phyloP scores from a whole-genome alignment of 2,797 vertebrate species.

The Sebastes hubbsi region DNA sequence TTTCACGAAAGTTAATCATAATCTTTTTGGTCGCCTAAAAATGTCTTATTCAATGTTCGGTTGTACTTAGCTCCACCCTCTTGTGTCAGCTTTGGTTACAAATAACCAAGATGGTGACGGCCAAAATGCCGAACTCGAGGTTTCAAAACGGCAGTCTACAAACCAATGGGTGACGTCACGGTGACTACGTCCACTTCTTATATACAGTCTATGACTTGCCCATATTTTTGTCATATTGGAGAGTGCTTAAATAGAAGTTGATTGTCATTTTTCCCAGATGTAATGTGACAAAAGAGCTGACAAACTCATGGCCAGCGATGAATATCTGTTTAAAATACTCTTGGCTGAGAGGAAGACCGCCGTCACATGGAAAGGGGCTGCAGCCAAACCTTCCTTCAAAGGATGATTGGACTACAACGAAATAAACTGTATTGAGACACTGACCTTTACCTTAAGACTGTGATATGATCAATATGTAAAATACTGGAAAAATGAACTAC shows the following conservation, averaged over 20 bases:
- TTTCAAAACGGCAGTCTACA: too few relatives aligned
- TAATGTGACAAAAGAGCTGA: neutral
- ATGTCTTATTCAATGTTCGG: too few relatives aligned
- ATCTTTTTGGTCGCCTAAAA: too few relatives aligned
- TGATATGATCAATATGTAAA: neutral
- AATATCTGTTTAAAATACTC: neutral
- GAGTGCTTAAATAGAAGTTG: neutral
- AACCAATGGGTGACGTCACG: rapidly evolving
- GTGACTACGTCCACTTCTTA: too few relatives aligned
- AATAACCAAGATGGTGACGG: too few relatives aligned
- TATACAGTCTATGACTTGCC: too few relatives aligned
- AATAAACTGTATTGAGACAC: neutral
- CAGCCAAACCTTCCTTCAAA: neutral
- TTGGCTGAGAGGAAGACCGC: neutral
- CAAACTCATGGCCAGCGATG: neutral
- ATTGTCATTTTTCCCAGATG: neutral
- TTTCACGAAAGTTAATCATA: too few relatives aligned
- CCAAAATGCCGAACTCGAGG: too few relatives aligned
- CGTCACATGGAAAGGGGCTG: neutral
- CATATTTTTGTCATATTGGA: neutral
- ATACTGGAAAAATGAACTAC: neutral
- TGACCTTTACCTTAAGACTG: neutral
- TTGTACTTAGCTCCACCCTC: too few relatives aligned
- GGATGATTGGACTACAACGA: neutral
- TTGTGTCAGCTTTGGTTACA: too few relatives aligned